phyloP scores from a whole-genome alignment of 2,888 invertebrate species.

The Nemotelus pantherinus region DNA sequence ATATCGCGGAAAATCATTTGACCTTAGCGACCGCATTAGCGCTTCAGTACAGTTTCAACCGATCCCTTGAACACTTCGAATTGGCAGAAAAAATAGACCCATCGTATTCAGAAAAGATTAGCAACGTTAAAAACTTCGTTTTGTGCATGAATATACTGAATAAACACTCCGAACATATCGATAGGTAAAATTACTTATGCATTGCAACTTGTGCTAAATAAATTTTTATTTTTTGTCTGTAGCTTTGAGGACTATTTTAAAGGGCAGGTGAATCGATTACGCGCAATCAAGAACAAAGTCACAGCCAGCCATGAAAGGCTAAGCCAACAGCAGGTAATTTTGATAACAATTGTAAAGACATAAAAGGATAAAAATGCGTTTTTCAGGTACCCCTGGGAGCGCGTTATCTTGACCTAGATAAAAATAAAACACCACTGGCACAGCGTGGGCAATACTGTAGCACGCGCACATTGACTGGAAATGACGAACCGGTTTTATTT shows the following conservation, averaged over 20 bases:
- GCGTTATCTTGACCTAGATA: conserved; percentile 58
- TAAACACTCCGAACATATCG: conserved; percentile 60
- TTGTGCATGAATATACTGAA: conserved; percentile 60
- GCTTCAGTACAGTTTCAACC: conserved; percentile 61
- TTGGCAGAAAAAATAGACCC: conserved; percentile 60
- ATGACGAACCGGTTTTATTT: conserved; percentile 61
- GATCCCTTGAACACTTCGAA: conserved; percentile 59
- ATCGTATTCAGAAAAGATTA: conserved; percentile 58
- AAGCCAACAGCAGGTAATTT: conserved; percentile 59
- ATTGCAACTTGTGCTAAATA: not conserved
- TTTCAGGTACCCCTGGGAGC: conserved; percentile 59
- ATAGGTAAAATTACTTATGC: conserved; percentile 52
- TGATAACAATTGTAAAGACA: no score
- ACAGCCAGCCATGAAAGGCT: conserved; percentile 59
- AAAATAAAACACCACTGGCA: conserved; percentile 58
- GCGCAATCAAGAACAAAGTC: conserved; percentile 59
- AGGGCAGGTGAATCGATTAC: conserved; percentile 60
- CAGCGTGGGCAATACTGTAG: conserved; percentile 63
- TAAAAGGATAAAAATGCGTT: not conserved
- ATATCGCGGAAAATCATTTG: conserved; percentile 61
- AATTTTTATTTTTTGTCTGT: conserved; percentile 37
- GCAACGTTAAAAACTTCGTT: conserved; percentile 60
- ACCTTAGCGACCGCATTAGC: conserved; percentile 60
- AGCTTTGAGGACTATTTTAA: conserved; percentile 63
- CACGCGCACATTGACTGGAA: conserved; percentile 59